Base-by-base conservation (phyloP, 92 coral and sea anemone genomes). In the Porites rus region DNA sequence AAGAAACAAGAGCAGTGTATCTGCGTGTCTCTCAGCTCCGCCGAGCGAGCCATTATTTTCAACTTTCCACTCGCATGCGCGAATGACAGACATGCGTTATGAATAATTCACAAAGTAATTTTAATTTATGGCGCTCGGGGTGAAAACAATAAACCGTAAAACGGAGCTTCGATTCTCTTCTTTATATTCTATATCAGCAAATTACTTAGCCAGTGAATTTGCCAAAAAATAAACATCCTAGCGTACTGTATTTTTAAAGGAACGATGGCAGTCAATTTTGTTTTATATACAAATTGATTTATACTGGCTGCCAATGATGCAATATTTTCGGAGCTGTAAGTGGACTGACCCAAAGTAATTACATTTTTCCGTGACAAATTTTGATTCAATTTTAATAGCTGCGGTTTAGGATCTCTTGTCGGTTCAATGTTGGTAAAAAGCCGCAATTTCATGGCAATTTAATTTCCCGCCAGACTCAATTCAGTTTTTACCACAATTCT, bases 1-100 rank as follows among this genome's bases (percentile, higher is more conserved):
- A 83, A 61, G 73, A 83, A 83, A 73, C 52, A 72, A 83, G 72
- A 28, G 72, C 51, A 79, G 84, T 38, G 46, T 38, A 38, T 38
- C 46, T 4, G 46, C 0, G 46, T 38, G 0, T 38, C 46, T 38
- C 6, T 38, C 46, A 38, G 46, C 46, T 38, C 46, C 46, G 46
- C 46, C 46, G 46, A 38, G 46, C 46, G 46, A 38, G 46, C 46
- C 46, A 38, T 38, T 38, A 38, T 38, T 38, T 38, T 38, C 6
- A 38, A 38, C 54, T 20, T 20, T 25, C 74, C 8, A 28, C 25
- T 70, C 10, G 86, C 86, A 81, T 81, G 86, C 86, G 86, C 86
- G 69, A 70, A 59, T 61, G 19, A 10, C 61, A 8, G 13, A 38
- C 13, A 25, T 38, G 10, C 7, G 5, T 5, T 52, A 81, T 81